Evolutionary conservation across 37 sponge, comb jelly and placozoan species (phyloP), one percentile per base, ranked within the genome.

Genomic region (Dysidea cf. avara): DNA sequence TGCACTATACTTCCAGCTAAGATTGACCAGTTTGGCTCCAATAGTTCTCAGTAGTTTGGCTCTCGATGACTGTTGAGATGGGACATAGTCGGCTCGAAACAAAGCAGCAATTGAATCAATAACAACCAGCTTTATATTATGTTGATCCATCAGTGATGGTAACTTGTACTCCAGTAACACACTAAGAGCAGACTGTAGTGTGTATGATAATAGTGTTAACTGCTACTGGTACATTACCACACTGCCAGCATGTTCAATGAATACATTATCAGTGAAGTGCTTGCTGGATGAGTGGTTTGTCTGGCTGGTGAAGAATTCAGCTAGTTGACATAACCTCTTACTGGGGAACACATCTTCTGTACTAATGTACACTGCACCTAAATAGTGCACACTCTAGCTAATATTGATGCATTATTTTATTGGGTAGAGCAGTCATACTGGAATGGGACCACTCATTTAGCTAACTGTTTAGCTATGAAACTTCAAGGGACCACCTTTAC

Each of bases 81-180:
- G 37, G 16, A 39, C 39, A 52, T 76, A 92, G 58, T 96, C 97
- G 24, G 83, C 86, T 33, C 97, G 53, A 31, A 89, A 88, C 7
- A 92, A 66, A 29, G 91, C 94, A 36, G 97, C 97, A 26, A 96
- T 65, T 2, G 97, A 96, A 64, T 96, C 97, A 18, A 96, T 72
- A 17, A 96, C 39, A 3, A 96, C 49, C 58, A 96, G 82, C 33
- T 74, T 76, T 17, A 96, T 53, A 31, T 71, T 65, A 11, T 77
- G 51, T 75, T 74, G 66, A 13, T 58, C 9, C 50, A 96, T 69
- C 35, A 91, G 62, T 12, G 48, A 48, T 12, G 88, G 92, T 11
- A 91, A 52, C 38, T 83, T 74, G 55, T 79, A 73, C 34, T 86
- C 51, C 55, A 91, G 71, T 39, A 87, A 66, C 3, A 68, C 64